These are phyloP conservation scores for Wasmannia auropunctata DNA, from an alignment of 1,140 invertebrate genomes.

Conservation along the genomic window DNA sequence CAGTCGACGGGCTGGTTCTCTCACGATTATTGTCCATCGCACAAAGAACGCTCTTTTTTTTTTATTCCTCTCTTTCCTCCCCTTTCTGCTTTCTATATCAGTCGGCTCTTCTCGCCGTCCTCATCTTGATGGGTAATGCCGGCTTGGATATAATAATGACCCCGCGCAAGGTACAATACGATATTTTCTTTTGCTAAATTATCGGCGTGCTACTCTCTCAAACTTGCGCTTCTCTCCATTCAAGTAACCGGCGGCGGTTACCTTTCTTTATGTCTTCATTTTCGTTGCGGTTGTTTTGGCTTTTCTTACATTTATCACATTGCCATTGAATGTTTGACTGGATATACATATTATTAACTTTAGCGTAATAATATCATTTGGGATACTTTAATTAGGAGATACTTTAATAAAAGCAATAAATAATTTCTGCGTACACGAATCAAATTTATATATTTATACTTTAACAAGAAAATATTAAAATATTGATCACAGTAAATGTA, in stretches of 20 bases:
- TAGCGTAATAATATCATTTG: background rate
- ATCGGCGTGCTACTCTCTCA: conserved; percentile 62
- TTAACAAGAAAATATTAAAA: background rate
- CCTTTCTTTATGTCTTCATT: background rate
- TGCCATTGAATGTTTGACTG: background rate
- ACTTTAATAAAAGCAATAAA: background rate
- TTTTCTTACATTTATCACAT: conserved; percentile 17
- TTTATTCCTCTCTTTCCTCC: conserved; percentile 55
- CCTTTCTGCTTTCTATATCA: conserved; percentile 54
- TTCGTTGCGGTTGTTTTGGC: background rate
- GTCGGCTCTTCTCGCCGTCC: conserved; percentile 64
- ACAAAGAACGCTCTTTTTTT: conserved; percentile 73
- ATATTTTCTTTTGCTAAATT: conserved; percentile 77
- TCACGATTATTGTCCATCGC: conserved; percentile 72
- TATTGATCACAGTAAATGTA: background rate
- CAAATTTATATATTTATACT: too few species aligned
- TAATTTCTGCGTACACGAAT: background rate
- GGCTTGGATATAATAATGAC: conserved; percentile 75
- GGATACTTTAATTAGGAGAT: background rate
- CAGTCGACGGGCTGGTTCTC: conserved; percentile 69
- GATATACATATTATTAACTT: background rate
- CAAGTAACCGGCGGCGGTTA: conserved; percentile 11
- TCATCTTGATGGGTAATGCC: conserved; percentile 71
- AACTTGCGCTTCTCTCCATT: conserved; percentile 60
- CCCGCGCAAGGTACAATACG: conserved; percentile 69